phyloP scores from a whole-genome alignment of 2,888 invertebrate genomes.

The Pharmacophagus antenor region DNA sequence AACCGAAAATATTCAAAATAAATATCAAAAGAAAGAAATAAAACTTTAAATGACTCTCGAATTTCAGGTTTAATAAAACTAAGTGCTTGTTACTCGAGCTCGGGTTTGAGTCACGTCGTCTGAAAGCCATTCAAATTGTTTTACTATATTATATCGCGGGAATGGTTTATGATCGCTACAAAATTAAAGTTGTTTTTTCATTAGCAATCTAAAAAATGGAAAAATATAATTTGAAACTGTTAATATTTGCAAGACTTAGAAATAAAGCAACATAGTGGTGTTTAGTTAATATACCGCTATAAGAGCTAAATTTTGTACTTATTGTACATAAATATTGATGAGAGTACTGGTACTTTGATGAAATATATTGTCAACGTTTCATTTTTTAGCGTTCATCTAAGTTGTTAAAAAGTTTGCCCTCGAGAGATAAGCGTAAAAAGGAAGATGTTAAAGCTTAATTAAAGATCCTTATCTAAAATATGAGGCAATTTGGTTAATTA shows the following conservation, averaged over 20 bases:
- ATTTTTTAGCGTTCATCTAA: neutral
- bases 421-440: slow-evolving; percentile 36
- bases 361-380: no score
- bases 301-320: no score
- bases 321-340: no score
- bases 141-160: slow-evolving; percentile 33
- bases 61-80: slow-evolving; percentile 38
- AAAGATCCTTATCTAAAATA: slow-evolving; percentile 60
- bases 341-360: no score
- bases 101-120: slow-evolving; percentile 42
- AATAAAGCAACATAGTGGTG: no score
- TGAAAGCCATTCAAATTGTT: slow-evolving; percentile 52
- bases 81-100: slow-evolving; percentile 35
- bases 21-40: slow-evolving; percentile 19
- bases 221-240: no score
- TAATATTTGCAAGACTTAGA: no score
- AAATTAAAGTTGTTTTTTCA: slow-evolving; percentile 41
- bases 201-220: slow-evolving; percentile 41
- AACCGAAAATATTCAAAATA: neutral
- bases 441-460: slow-evolving; percentile 53
- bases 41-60: slow-evolving; percentile 29
- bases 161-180: slow-evolving; percentile 56
- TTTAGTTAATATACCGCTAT: no score
- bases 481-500: slow-evolving; percentile 71
- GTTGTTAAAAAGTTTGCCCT: neutral